Conservation (phyloP, 2,888 invertebrate species). For the Drepanosiphum platanoidis region DNA sequence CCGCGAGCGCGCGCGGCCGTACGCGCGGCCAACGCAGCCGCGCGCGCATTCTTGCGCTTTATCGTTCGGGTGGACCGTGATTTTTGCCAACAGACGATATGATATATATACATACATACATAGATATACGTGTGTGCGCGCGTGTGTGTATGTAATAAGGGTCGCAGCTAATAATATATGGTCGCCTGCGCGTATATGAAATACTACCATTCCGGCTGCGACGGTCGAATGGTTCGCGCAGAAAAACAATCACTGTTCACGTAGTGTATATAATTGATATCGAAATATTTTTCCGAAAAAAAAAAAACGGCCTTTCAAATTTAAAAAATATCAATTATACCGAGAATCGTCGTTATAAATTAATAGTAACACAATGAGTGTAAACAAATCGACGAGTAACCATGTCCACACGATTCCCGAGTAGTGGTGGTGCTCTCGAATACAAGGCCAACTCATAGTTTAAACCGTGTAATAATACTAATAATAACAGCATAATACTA, state of each 20-base stretch:
- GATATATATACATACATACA: constrained; percentile 18
- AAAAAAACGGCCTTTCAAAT: not conserved
- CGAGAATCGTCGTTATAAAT: no score
- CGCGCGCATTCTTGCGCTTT: constrained; percentile 25
- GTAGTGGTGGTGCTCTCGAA: not conserved
- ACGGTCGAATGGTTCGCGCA: constrained; percentile 23
- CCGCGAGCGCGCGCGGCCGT: constrained; percentile 4
- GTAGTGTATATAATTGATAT: constrained; percentile 25
- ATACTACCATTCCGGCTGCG: constrained; percentile 28
- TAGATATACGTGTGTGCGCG: not conserved
- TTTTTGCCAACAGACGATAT: constrained; percentile 40
- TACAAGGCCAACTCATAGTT: not conserved
- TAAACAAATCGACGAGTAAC: no score
- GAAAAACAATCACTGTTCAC: constrained; percentile 43
- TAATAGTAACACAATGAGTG: no score
- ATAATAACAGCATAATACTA: no score
- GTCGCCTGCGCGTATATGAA: constrained; percentile 5
- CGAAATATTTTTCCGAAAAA: constrained; percentile 1
- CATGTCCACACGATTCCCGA: no score
- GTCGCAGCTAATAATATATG: constrained; percentile 22
- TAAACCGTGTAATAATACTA: not conserved
- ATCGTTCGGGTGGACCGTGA: constrained; percentile 46
- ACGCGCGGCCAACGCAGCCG: not conserved
- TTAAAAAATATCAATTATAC: not conserved
- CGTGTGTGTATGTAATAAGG: constrained; percentile 25